Evolutionary conservation across 1,140 invertebrate species (phyloP), one percentile per base, ranked within the genome.

Genomic region (Cataglyphis hispanica): DNA sequence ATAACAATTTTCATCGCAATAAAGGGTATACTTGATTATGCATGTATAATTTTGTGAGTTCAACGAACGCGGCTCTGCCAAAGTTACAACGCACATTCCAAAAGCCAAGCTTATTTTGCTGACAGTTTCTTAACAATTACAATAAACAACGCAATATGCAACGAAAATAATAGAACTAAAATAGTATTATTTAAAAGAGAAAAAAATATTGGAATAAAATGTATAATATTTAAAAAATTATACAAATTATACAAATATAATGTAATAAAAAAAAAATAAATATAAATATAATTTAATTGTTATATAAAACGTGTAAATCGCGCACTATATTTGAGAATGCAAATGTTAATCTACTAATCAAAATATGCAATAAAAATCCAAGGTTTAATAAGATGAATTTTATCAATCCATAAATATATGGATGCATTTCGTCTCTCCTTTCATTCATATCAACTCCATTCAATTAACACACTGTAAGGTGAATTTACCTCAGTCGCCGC

Each of bases 1-100:
- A 87, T 89, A 89, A 87, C 50, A 25, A 60, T 56, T 76, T 76
- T 70, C 69, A 56, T 60, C 40, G 69, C 67, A 72, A 27, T 66
- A 66, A 66, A 81, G 63, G 50, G 75, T 84, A 61, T 50, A 46
- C 34, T 64, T 37, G 53, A 58, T 74, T 46, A 25, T n/a, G 78
- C 67, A 58, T 4, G 46, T 74, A 25, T 83, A 60, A 83, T 74
- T 43, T 83, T 27, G 46, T 5, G 37, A 46, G 67, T 83, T 72
- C 78, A 43, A 74, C 13, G 78, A 60, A 34, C 78, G 46, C 46
- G 37, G 1, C 19, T 11, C 25, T 60, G 78, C 56, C 67, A 19
- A 61, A 72, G 19, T 77, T 53, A 8, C 46, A 19, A 3, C 8
- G 16, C 43, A 53, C n/a, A 80, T 67, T 40, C n/a, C 34, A 22